A percentile compares a stretch with the other conserved stretches of the same genome.
Conservation (phyloP, 1,140 invertebrate genomes). For the Ips nitidus region DNA sequence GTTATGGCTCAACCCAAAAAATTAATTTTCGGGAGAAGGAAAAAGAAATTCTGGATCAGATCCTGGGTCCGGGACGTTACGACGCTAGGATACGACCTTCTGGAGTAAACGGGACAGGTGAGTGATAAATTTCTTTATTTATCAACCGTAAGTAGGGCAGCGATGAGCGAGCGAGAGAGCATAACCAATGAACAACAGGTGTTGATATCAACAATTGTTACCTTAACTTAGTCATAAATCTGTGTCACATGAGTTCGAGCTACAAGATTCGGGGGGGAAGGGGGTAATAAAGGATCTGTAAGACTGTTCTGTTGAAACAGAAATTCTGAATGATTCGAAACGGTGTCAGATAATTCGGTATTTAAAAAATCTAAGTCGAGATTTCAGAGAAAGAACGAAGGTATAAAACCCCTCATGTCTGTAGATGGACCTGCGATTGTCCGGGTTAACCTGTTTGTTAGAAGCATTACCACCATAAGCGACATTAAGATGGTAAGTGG, state of each 20-base stretch:
- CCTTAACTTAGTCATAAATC: background rate
- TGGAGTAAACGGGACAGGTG: constrained; percentile 90
- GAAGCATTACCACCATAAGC: constrained; percentile 96
- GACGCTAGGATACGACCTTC: constrained; percentile 90
- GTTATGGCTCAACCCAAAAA: constrained; percentile 62
- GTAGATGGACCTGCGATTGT: constrained; percentile 90
- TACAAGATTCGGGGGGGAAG: background rate
- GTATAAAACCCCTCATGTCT: constrained; percentile 51
- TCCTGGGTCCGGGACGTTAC: constrained; percentile 85
- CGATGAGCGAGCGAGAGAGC: constrained; percentile 26
- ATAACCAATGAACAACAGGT: constrained; percentile 10
- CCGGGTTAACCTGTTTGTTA: constrained; percentile 94
- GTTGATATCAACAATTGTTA: background rate
- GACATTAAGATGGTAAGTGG: constrained; percentile 97
- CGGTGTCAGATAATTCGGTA: constrained; percentile 8
- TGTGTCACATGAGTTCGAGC: constrained; percentile 9
- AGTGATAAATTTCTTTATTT: constrained; percentile 50
- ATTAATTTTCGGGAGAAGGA: constrained; percentile 91
- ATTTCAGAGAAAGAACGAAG: constrained; percentile 16
- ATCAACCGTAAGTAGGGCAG: constrained; percentile 22
- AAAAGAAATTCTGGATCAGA: constrained; percentile 90
- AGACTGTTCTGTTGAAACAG: too few relatives aligned
- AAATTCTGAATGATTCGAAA: too few relatives aligned
- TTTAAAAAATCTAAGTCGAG: constrained; percentile 24
- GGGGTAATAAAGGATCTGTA: background rate